Evolutionary conservation across 2,888 invertebrate species (phyloP).

Genomic region (Thumatha senex): DNA sequence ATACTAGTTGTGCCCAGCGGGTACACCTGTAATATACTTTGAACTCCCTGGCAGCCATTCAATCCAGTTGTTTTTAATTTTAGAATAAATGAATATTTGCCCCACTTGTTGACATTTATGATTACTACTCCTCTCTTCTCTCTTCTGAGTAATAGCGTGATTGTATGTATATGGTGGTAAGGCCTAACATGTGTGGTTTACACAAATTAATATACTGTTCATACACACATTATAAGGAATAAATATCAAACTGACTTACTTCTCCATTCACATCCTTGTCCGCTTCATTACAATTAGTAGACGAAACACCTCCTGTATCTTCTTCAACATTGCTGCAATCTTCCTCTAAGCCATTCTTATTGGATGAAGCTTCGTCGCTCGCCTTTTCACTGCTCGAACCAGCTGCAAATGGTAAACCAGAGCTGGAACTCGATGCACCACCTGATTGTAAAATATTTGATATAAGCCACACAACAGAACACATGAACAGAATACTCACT

Average conservation of each 20-base stretch:
- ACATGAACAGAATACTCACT: not conserved
- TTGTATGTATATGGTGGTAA: too few species aligned
- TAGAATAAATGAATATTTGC: too few species aligned
- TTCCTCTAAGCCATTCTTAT: constrained; percentile 58
- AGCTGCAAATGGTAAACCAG: constrained; percentile 56
- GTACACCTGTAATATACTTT: too few species aligned
- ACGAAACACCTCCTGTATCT: constrained; percentile 77
- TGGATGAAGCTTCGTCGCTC: constrained; percentile 58
- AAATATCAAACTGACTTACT: constrained; percentile 42
- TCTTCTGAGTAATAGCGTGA: too few species aligned
- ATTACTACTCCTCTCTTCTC: too few species aligned
- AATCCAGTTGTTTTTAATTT: too few species aligned
- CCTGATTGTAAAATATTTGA: constrained; percentile 32
- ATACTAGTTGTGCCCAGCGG: too few species aligned
- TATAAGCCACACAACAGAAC: constrained; percentile 6
- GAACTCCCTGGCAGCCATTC: too few species aligned
- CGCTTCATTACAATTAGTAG: constrained; percentile 69
- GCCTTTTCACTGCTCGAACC: constrained; percentile 67
- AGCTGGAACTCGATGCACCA: constrained; percentile 64
- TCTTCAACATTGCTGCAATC: constrained; percentile 54
- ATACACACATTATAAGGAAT: too few species aligned
- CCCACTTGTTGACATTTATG: too few species aligned
- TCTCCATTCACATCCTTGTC: constrained; percentile 75
- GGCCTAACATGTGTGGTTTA: too few species aligned
- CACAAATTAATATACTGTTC: too few species aligned